A percentile compares a stretch with the other conserved stretches of the same genome.
Conservation (phyloP, 2,888 invertebrate genomes). For the Carpatolechia fugitivella region DNA sequence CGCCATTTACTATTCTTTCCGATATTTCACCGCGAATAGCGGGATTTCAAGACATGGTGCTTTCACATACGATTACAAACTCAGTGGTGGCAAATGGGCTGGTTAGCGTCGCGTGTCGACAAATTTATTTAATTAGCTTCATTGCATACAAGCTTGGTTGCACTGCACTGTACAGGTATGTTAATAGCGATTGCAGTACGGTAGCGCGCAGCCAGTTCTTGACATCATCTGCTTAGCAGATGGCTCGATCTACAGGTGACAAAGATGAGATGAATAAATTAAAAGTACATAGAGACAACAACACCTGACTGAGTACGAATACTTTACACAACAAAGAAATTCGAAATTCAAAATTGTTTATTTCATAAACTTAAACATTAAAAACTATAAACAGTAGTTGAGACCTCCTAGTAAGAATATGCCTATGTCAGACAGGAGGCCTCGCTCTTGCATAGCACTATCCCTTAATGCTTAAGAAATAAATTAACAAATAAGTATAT, state of each 20-base stretch:
- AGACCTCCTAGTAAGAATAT: no score
- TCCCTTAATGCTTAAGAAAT: not conserved
- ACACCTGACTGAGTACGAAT: no score
- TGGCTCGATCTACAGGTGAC: slow-evolving; percentile 20
- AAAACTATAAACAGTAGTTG: no score
- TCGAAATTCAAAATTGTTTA: no score
- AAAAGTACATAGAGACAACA: not conserved
- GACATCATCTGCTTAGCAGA: slow-evolving; percentile 12
- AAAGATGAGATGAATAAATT: not conserved
- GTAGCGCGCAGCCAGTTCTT: slow-evolving; percentile 12
- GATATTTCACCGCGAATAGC: slow-evolving; percentile 1
- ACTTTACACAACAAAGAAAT: no score
- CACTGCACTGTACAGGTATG: slow-evolving; percentile 19
- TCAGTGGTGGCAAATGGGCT: not conserved
- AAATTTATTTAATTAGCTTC: slow-evolving; percentile 15
- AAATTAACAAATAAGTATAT: not conserved
- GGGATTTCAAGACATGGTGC: not conserved
- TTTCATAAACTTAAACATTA: no score
- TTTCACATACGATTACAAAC: slow-evolving; percentile 3
- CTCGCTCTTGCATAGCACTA: not conserved
- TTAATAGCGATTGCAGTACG: slow-evolving; percentile 22
- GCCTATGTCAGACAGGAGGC: no score
- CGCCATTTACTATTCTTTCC: not conserved
- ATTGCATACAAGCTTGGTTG: slow-evolving; percentile 22
- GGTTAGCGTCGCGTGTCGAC: slow-evolving; percentile 10